These are phyloP conservation scores for Caerostris extrusa DNA, from an alignment of 1,140 invertebrate genomes.

Conservation along the genomic window DNA sequence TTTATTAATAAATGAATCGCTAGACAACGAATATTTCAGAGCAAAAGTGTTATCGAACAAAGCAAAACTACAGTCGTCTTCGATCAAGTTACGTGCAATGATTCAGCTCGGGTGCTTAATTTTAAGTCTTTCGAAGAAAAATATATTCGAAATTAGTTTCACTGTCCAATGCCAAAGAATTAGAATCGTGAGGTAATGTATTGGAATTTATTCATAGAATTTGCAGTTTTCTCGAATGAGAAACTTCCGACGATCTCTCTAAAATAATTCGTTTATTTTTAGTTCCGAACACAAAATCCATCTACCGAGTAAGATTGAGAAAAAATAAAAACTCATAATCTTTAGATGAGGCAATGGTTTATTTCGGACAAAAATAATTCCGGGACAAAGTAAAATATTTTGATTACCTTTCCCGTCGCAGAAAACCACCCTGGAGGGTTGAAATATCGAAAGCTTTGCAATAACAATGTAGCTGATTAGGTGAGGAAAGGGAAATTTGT, in stretches of 20 bases:
- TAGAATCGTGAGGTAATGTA: constrained; percentile 1
- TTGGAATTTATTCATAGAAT: constrained; percentile 36
- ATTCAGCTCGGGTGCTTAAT: neutral
- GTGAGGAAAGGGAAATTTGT: constrained; percentile 36
- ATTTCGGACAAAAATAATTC: constrained; percentile 54
- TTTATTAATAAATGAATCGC: constrained; percentile 13
- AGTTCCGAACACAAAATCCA: constrained; percentile 11
- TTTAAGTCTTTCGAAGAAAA: constrained; percentile 2
- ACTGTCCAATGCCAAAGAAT: neutral
- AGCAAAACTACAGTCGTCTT: neutral
- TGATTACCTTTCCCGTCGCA: constrained; percentile 45
- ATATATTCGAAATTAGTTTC: constrained; percentile 26
- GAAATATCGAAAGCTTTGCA: constrained; percentile 44
- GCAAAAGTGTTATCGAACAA: neutral
- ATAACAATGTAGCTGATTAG: constrained; percentile 59
- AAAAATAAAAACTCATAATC: constrained; percentile 57
- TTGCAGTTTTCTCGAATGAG: neutral
- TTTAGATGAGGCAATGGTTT: constrained; percentile 26
- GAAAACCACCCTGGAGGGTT: neutral
- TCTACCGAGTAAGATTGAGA: constrained; percentile 2
- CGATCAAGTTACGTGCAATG: neutral
- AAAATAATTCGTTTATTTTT: constrained; percentile 46
- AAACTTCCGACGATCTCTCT: neutral
- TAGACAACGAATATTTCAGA: neutral
- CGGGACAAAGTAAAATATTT: constrained; percentile 56